Conservation (phyloP, 2,888 invertebrate species). For the Lochmaea capreae region DNA sequence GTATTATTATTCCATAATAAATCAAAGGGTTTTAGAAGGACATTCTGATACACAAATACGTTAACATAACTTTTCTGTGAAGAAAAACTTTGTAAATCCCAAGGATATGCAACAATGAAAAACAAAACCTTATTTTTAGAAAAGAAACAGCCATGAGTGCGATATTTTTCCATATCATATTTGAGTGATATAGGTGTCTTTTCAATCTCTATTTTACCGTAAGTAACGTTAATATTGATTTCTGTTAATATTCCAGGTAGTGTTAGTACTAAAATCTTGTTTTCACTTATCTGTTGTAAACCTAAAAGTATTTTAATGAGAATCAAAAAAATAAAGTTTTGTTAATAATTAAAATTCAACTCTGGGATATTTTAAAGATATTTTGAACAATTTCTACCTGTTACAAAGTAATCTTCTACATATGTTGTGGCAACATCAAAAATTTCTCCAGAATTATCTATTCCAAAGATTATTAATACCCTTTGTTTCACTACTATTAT, state of each 20-base stretch:
- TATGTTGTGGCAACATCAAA: conserved; percentile 52
- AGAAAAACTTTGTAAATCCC: conserved; percentile 51
- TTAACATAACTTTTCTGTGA: conserved; percentile 51
- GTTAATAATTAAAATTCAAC: too few relatives aligned
- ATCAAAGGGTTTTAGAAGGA: conserved; percentile 54
- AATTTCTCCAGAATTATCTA: conserved; percentile 53
- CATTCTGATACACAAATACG: conserved; percentile 56
- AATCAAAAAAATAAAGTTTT: too few relatives aligned
- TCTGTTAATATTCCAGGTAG: conserved; percentile 57
- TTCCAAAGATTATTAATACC: conserved; percentile 54
- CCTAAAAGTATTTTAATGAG: conserved; percentile 50
- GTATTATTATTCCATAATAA: conserved; percentile 55
- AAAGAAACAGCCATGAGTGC: conserved; percentile 57
- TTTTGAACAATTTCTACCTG: conserved; percentile 49
- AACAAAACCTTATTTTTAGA: conserved; percentile 57
- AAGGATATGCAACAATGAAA: conserved; percentile 55
- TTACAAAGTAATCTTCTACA: conserved; percentile 56
- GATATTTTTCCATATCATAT: conserved; percentile 54
- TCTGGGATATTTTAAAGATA: too few relatives aligned
- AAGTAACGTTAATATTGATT: conserved; percentile 51
- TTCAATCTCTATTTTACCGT: conserved; percentile 54
- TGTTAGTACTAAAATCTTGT: conserved; percentile 55
- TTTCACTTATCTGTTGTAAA: conserved; percentile 52
- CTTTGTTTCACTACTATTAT: conserved; percentile 55
- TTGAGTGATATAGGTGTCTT: conserved; percentile 55